Conservation (phyloP, 1,140 invertebrate genomes). For the Triops cancriformis region DNA sequence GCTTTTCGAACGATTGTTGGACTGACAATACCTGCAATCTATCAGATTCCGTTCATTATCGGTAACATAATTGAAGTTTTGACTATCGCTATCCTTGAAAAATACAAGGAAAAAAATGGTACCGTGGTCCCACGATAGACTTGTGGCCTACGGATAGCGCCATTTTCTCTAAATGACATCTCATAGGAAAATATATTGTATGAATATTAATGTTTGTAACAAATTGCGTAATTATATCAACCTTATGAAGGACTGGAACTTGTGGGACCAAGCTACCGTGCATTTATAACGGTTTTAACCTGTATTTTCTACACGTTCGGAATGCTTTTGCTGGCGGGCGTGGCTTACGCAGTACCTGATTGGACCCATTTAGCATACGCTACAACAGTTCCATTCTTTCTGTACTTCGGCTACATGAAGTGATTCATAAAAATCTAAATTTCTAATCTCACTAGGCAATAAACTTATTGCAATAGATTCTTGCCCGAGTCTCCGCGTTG, state of each 20-base stretch:
- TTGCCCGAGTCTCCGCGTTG: slow-evolving; percentile 78
- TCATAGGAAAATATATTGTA: background rate
- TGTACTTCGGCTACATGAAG: slow-evolving; percentile 62
- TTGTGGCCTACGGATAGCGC: background rate
- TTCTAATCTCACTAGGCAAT: background rate
- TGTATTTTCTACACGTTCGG: slow-evolving; percentile 81
- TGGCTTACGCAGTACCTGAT: slow-evolving; percentile 71
- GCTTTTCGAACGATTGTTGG: slow-evolving; percentile 67
- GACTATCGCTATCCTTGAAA: background rate
- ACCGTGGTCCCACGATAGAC: too few relatives aligned
- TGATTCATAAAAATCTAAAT: slow-evolving; percentile 16
- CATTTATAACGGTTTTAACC: slow-evolving; percentile 81
- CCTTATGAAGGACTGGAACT: slow-evolving; percentile 67
- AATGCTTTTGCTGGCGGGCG: slow-evolving; percentile 64
- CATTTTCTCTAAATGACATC: slow-evolving; percentile 1
- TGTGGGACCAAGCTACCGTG: slow-evolving; percentile 79
- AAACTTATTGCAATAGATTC: slow-evolving; percentile 50
- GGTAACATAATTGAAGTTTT: slow-evolving; percentile 51
- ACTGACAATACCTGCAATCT: slow-evolving; percentile 80
- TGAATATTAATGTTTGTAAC: slow-evolving; percentile 16
- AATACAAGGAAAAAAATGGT: background rate
- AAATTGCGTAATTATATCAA: slow-evolving; percentile 28
- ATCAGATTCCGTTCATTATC: slow-evolving; percentile 89
- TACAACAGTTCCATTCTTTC: slow-evolving; percentile 71
- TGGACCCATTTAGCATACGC: slow-evolving; percentile 68